Evolutionary conservation across 2,113 vertebrate species (phyloP).

Genomic region (Cairina moschata): DNA sequence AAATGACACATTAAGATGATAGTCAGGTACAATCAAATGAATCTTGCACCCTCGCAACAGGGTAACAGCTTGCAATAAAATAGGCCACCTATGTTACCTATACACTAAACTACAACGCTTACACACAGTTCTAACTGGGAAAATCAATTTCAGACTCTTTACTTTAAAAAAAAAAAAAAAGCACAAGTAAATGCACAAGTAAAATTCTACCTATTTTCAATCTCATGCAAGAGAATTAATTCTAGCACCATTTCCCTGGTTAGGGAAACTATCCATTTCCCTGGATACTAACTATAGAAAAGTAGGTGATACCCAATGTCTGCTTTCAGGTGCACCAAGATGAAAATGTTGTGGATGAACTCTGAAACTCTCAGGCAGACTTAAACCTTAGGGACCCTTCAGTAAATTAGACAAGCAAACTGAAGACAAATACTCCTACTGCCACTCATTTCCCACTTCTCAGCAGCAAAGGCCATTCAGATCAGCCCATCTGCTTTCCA

Average conservation of each 20-base stretch:
- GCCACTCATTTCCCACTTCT: neutral
- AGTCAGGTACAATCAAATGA: slow-evolving; percentile 31
- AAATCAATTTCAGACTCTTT: neutral
- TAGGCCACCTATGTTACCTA: slow-evolving; percentile 20
- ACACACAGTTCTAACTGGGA: neutral
- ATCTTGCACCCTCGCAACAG: neutral
- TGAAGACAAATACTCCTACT: slow-evolving; percentile 22
- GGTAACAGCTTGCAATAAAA: slow-evolving; percentile 34
- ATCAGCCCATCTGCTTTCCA: neutral
- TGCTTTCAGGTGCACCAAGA: accelerated
- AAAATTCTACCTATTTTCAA: neutral
- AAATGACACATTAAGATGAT: neutral
- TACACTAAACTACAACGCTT: neutral
- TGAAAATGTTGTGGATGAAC: neutral
- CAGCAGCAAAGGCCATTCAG: neutral
- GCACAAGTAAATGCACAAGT: neutral
- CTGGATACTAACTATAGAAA: neutral
- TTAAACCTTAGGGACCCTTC: neutral
- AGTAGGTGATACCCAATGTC: neutral
- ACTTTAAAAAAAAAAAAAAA: neutral
- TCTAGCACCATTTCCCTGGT: neutral
- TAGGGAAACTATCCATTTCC: too few species aligned
- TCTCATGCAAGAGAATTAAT: neutral
- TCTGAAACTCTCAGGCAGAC: neutral
- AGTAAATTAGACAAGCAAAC: neutral